phyloP scores from a whole-genome alignment of 2,113 vertebrate species.

The Percopsis transmontana region DNA sequence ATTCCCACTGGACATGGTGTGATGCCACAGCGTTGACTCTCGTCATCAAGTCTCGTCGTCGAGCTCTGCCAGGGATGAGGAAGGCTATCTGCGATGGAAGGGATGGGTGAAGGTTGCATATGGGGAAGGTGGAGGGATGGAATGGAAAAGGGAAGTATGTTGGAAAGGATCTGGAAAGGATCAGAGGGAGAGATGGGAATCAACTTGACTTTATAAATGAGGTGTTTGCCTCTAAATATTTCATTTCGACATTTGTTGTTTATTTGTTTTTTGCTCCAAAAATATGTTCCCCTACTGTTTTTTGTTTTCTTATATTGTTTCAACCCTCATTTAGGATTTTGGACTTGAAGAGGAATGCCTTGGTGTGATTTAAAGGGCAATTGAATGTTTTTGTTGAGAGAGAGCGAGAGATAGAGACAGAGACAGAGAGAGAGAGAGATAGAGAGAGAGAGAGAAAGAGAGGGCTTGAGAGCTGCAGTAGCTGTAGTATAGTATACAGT shows the following conservation, averaged over 20 bases:
- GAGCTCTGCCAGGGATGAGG: constrained; percentile 36
- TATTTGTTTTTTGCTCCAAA: constrained; percentile 23
- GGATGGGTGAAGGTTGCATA: constrained; percentile 30
- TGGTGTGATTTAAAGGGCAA: constrained; percentile 44
- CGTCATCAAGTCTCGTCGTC: not conserved
- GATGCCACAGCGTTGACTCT: constrained; percentile 58
- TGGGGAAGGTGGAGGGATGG: constrained; percentile 41
- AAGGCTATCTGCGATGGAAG: constrained; percentile 27
- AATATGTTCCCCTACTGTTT: constrained; percentile 1
- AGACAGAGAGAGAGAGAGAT: not conserved
- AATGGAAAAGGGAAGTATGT: constrained; percentile 47
- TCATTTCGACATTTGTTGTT: constrained; percentile 24
- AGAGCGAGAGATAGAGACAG: too few species aligned
- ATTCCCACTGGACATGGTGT: constrained; percentile 75
- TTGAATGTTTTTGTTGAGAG: constrained; percentile 50
- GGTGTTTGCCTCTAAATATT: constrained; percentile 15
- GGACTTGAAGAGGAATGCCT: constrained; percentile 35
- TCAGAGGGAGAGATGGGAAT: constrained; percentile 21
- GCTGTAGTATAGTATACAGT: constrained; percentile 45
- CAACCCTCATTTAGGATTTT: constrained; percentile 31
- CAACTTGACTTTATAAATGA: constrained; percentile 27
- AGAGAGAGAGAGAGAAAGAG: not conserved
- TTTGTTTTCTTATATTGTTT: not conserved
- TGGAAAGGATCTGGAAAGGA: constrained; percentile 49
- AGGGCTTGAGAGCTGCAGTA: not conserved